These are phyloP conservation scores for Exocentrus adspersus DNA, from an alignment of 2,888 invertebrate genomes.

Conservation along the genomic window DNA sequence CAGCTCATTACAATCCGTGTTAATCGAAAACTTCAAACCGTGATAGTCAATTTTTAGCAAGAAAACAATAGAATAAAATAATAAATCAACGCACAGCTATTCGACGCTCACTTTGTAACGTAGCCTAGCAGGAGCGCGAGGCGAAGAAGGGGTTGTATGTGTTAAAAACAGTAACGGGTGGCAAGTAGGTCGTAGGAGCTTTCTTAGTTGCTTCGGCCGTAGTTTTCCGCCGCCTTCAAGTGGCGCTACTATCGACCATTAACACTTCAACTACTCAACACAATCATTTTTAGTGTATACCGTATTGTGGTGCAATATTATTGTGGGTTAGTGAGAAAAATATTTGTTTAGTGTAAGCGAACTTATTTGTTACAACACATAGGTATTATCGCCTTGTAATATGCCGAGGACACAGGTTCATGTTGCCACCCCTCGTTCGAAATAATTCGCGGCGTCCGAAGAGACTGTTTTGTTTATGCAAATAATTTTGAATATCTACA, in stretches of 20 bases:
- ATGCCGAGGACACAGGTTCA: conserved; percentile 2
- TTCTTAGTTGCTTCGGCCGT: conserved; percentile 45
- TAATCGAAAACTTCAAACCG: background rate
- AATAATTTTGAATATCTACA: background rate
- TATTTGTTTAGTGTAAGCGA: conserved; percentile 8
- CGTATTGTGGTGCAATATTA: conserved; percentile 47
- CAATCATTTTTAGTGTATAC: conserved; percentile 43
- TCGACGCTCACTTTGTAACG: conserved; percentile 11
- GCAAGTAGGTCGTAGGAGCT: conserved; percentile 52
- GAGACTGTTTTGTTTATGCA: conserved; percentile 17
- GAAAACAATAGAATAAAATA: conserved; percentile 8
- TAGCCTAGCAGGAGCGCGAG: conserved; percentile 29
- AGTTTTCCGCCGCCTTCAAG: conserved; percentile 48
- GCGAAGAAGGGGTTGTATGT: conserved; percentile 39
- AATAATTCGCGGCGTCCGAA: conserved; percentile 13
- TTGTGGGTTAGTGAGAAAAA: conserved; percentile 33
- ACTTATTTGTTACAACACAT: background rate
- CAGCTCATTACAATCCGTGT: background rate
- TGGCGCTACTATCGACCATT: conserved; percentile 48
- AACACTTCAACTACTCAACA: too few species aligned
- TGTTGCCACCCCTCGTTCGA: background rate
- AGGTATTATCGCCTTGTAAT: background rate
- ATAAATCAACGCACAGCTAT: conserved; percentile 20
- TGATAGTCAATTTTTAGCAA: background rate
- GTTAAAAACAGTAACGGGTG: conserved; percentile 40